phyloP scores from a whole-genome alignment of 2,113 vertebrate genomes.

The Eulemur macaco region DNA sequence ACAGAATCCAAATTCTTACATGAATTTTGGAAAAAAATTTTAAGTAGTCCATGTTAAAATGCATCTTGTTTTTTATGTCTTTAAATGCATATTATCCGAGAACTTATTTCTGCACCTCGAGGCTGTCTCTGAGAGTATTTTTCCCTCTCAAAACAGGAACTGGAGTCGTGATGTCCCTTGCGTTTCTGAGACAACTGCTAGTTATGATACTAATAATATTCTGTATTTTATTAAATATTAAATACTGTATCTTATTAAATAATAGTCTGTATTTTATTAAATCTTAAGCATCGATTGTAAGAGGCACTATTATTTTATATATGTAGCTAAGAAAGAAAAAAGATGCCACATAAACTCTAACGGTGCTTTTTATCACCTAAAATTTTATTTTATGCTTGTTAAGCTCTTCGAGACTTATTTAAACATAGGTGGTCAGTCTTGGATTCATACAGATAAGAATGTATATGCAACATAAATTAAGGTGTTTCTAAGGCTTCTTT shows the following conservation, averaged over 20 bases:
- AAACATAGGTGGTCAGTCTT: not conserved
- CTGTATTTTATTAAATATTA: not conserved
- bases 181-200: not conserved
- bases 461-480: not conserved
- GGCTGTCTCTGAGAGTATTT: not conserved
- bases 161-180: not conserved
- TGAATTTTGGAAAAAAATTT: not conserved
- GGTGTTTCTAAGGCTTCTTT: not conserved
- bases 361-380: not conserved
- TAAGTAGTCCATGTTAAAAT: not conserved
- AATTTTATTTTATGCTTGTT: not conserved
- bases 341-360: not conserved
- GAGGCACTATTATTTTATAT: not conserved
- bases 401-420: not conserved
- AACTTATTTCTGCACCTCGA: not conserved
- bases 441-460: not conserved
- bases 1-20: not conserved
- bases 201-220: not conserved
- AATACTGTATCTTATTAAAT: constrained; percentile 19
- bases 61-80: not conserved
- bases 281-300: not conserved
- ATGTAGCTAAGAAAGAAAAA: not conserved
- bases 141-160: not conserved
- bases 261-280: not conserved
- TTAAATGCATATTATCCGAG: not conserved